phyloP scores from a whole-genome alignment of 37 sponge, comb jelly and placozoan species.

The Eunapius fragilis region DNA sequence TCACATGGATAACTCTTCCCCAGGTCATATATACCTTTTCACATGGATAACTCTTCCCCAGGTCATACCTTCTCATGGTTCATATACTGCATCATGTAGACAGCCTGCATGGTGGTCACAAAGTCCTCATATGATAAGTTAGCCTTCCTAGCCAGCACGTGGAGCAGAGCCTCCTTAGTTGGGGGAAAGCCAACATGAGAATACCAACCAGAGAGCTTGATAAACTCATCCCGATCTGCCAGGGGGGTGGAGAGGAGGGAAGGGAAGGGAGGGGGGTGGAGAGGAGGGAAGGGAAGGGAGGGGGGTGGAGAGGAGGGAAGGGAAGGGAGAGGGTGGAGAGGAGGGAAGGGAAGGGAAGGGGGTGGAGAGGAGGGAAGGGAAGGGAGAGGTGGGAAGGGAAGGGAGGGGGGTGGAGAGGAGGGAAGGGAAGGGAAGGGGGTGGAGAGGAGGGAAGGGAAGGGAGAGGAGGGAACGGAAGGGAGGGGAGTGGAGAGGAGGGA shows the following conservation, averaged over 20 bases:
- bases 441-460: too few species aligned
- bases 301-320: neutral
- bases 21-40: too few species aligned
- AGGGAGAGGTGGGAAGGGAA: neutral
- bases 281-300: neutral
- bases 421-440: too few species aligned
- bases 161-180: conserved; percentile 57
- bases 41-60: too few species aligned
- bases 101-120: conserved; percentile 40
- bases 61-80: conserved; percentile 62
- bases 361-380: neutral
- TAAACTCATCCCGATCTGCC: conserved; percentile 66
- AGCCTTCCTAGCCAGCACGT: conserved; percentile 68
- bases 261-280: neutral
- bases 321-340: neutral
- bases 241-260: neutral
- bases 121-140: conserved; percentile 39
- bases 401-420: neutral
- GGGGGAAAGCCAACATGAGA: conserved; percentile 57
- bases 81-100: conserved; percentile 52
- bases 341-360: neutral
- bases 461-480: too few species aligned
- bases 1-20: too few species aligned
- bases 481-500: too few species aligned
- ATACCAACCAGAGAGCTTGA: conserved; percentile 81